Base-by-base conservation (phyloP, 92 coral and sea anemone species). In the Scolanthus callimorphus region DNA sequence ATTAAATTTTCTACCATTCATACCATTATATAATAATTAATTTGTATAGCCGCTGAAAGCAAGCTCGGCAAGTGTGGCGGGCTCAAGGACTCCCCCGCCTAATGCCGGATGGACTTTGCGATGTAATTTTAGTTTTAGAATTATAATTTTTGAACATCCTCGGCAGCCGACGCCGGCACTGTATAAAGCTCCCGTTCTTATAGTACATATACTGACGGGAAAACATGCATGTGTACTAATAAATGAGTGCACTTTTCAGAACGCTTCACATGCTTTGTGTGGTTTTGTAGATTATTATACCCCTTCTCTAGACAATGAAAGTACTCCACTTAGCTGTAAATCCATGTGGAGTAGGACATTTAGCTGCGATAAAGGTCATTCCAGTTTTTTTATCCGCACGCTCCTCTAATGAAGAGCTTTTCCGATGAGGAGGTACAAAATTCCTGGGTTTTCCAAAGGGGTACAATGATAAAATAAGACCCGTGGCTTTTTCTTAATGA, bases 161-260 rank as follows among this genome's bases (percentile, higher is more conserved):
- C 82, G 63, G 90, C 60, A 62, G 78, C 49, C 74, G 81, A 77
- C 47, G 81, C 46, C 55, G 80, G 85, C 89, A 82, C 81, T 87
- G 96, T 87, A 87, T 75, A 87, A 82, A 82, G 85, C 90, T 83
- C 96, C 82, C 96, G 83, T 87, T 87, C 96, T 82, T 82, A 82
- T 81, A 50, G 78, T 60, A 78, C 78, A 83, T 88, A 86, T 86
- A 88, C 79, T 85, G 90, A 69, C 82, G 79, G 54, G 81, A 46
- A 49, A 62, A 81, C 82, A 82, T 78, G 90, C 84, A 60, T 77
- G 84, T 85, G 86, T 71, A 83, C 85, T 51, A 75, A 82, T 82
- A 88, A 82, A 88, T 74, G 81, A 73, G 81, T 82, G 96, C 96
- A 88, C 96, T 88, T 88, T 88, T 83, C 96, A 88, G 73, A 74